These are phyloP conservation scores for Drosophila mauritiana DNA, from an alignment of 1,140 invertebrate species.

Conservation along the genomic window DNA sequence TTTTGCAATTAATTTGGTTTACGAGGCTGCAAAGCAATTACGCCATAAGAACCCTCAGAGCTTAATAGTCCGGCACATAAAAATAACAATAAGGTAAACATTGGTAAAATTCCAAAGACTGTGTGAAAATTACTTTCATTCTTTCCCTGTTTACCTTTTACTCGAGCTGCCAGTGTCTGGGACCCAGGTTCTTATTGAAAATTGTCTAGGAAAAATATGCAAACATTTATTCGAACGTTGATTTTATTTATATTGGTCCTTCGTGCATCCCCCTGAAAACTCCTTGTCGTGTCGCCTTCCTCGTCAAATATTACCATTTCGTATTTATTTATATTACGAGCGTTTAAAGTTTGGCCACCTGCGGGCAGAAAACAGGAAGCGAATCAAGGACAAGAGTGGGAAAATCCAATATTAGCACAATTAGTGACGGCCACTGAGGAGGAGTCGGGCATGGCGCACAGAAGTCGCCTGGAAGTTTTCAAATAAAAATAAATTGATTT, in stretches of 20 bases:
- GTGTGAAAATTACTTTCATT: constrained; percentile 43
- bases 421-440: constrained; percentile 53
- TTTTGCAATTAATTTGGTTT: constrained; percentile 50
- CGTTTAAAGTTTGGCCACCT: constrained; percentile 78
- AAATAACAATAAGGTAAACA: constrained; percentile 51
- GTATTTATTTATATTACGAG: constrained; percentile 78
- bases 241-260: constrained; percentile 75
- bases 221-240: constrained; percentile 82
- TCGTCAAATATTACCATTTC: constrained; percentile 74
- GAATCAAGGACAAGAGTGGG: constrained; percentile 42
- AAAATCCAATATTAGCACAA: constrained; percentile 79
- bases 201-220: constrained; percentile 78
- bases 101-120: not conserved
- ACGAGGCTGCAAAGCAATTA: constrained; percentile 39
- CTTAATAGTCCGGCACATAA: constrained; percentile 43
- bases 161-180: constrained; percentile 15
- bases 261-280: no score
- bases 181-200: constrained; percentile 57
- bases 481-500: constrained; percentile 71
- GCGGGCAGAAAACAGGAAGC: constrained; percentile 50
- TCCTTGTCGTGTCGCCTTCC: not conserved
- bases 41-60: constrained; percentile 27
- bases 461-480: constrained; percentile 35
- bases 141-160: constrained; percentile 52
- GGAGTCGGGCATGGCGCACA: not conserved